Conservation (phyloP, 2,888 invertebrate genomes). For the Pinctada fucata region DNA sequence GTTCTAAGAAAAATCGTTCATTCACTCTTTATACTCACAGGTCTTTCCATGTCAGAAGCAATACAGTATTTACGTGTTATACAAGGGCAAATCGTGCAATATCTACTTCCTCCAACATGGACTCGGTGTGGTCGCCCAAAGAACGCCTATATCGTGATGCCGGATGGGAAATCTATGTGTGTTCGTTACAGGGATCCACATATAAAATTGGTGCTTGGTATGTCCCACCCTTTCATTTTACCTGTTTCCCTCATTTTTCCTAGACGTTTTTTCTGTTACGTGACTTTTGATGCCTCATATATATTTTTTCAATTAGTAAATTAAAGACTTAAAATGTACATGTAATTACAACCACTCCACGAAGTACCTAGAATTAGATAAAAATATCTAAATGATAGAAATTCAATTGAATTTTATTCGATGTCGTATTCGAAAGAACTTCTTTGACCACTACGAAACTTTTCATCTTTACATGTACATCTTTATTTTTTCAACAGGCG, state of each 20-base stretch:
- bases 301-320: no score
- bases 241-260: no score
- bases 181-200: slow-evolving; percentile 74
- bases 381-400: no score
- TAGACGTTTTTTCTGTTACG: no score
- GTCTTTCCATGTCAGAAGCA: slow-evolving; percentile 54
- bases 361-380: no score
- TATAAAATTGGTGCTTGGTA: slow-evolving; percentile 72
- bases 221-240: slow-evolving; percentile 9
- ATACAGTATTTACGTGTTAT: slow-evolving; percentile 50
- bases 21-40: slow-evolving; percentile 40
- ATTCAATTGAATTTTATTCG: no score
- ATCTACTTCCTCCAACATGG: slow-evolving; percentile 70
- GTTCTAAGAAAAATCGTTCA: no score
- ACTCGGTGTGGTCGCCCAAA: slow-evolving; percentile 74
- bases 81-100: slow-evolving; percentile 46
- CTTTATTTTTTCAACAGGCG: slow-evolving; percentile 61
- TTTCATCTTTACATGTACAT: neutral
- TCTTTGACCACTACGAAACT: neutral
- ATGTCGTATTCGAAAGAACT: no score
- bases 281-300: no score
- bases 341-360: no score
- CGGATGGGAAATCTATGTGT: slow-evolving; percentile 68
- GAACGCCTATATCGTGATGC: slow-evolving; percentile 70
- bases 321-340: no score